Evolutionary conservation across 1,140 invertebrate species (phyloP), one percentile per base, ranked within the genome.

Genomic region (Hirudo medicinalis): DNA sequence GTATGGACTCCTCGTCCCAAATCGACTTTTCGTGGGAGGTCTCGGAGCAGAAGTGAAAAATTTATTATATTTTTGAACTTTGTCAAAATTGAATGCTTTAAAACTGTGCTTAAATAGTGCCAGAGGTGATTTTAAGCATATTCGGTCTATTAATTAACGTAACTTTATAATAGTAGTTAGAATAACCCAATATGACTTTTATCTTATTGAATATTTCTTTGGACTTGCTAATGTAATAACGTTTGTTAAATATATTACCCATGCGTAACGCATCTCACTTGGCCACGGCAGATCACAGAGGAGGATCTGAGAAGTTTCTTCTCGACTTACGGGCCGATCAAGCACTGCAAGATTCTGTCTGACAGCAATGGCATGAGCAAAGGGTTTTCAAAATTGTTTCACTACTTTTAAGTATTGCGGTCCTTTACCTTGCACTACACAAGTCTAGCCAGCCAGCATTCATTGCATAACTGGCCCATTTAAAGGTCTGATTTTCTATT

Each of bases 11-110:
- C 77, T 84, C 63, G 90, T 95, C 75, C 92, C 93, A 73, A 95
- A 94, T 83, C 86, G 92, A 78, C 91, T 96, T 78, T 97, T 97
- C 85, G 91, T 94, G 55, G 91, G 91, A 63, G 91, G 92, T n/a
- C 92, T 94, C 77, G 89, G 91, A 20, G 86, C 89, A 72, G 82
- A 81, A 78, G 83, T 84, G 76, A 80, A 81, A 79, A 72, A 43
- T 67, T n/a, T 72, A 57, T 8, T 63, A 25, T 25, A 63, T 63
- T 19, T 63, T 63, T n/a, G 25, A 9, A 57, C 9, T 57, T 57
- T n/a, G 54, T 25, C 25, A 57, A 25, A 57, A 57, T 25, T 57
- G 2, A 57, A 57, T 3, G 32, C 32, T 36, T 36, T 36, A 36
- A 36, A 36, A 36, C 32, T 36, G 32, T 6, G 0, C 4, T 49